Evolutionary conservation across 2,797 vertebrate genomes (phyloP).

Genomic region (Centroberyx gerrardi): DNA sequence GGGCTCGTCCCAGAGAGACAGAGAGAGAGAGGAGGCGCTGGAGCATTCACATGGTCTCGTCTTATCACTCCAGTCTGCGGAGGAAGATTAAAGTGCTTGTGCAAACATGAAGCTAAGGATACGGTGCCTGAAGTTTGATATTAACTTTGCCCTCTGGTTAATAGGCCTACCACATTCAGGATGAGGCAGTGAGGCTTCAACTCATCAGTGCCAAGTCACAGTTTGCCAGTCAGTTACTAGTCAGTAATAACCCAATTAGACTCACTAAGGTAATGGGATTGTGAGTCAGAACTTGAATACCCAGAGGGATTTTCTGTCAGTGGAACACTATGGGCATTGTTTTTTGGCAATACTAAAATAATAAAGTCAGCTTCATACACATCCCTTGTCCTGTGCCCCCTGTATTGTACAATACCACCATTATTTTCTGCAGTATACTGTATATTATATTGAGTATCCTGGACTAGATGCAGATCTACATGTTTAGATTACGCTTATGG

Average conservation of each 20-base stretch:
- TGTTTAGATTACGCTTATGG: background rate
- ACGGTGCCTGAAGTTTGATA: background rate
- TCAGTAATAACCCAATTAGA: background rate
- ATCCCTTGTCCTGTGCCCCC: background rate
- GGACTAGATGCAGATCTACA: background rate
- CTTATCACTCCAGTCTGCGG: slow-evolving; percentile 37
- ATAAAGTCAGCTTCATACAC: background rate
- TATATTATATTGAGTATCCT: rapidly evolving
- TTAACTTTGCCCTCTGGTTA: slow-evolving; percentile 53
- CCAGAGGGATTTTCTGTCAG: no score
- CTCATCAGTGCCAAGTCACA: background rate
- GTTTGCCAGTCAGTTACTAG: background rate
- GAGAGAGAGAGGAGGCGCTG: slow-evolving; percentile 21
- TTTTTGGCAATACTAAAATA: background rate
- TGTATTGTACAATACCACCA: background rate
- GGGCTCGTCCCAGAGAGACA: slow-evolving; percentile 27
- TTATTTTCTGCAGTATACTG: background rate
- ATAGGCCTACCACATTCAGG: background rate
- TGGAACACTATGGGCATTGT: background rate
- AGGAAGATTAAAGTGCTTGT: slow-evolving; percentile 43
- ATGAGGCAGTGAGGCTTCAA: background rate
- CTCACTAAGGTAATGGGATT: background rate
- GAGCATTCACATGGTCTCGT: background rate
- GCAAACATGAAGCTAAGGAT: slow-evolving; percentile 51
- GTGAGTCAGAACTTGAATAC: background rate